These are phyloP conservation scores for Neodiprion pinetum DNA, from an alignment of 1,140 invertebrate genomes.

Conservation along the genomic window DNA sequence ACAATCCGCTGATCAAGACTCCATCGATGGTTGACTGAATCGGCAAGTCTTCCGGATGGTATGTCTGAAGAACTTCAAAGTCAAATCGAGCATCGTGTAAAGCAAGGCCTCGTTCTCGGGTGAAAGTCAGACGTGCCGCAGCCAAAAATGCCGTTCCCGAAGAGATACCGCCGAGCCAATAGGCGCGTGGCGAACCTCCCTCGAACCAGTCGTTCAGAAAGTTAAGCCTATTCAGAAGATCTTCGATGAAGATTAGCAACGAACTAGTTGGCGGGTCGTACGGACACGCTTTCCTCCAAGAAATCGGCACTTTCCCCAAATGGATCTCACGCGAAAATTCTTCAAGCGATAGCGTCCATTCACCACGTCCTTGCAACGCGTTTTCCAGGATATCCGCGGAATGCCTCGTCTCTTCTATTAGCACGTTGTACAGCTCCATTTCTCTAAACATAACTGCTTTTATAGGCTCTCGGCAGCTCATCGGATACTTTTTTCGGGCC, in stretches of 20 bases:
- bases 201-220: slow-evolving; percentile 67
- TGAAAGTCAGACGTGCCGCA: slow-evolving; percentile 71
- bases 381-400: slow-evolving; percentile 66
- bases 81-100: slow-evolving; percentile 68
- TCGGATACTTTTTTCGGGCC: slow-evolving; percentile 61
- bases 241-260: slow-evolving; percentile 40
- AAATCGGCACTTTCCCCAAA: slow-evolving; percentile 64
- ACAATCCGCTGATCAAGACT: slow-evolving; percentile 81
- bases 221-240: slow-evolving; percentile 40
- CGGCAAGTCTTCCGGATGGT: slow-evolving; percentile 24
- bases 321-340: slow-evolving; percentile 65
- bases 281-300: slow-evolving; percentile 57
- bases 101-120: slow-evolving; percentile 66
- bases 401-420: slow-evolving; percentile 55
- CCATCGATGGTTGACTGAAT: slow-evolving; percentile 67
- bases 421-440: slow-evolving; percentile 68
- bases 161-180: slow-evolving; percentile 75
- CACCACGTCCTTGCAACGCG: slow-evolving; percentile 69
- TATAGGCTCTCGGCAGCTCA: slow-evolving; percentile 68
- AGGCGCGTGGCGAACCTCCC: slow-evolving; percentile 64
- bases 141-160: slow-evolving; percentile 75
- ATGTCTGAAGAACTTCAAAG: slow-evolving; percentile 56
- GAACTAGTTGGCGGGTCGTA: slow-evolving; percentile 25
- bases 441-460: slow-evolving; percentile 72
- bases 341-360: slow-evolving; percentile 68